phyloP scores from a whole-genome alignment of 2,888 invertebrate genomes.

The Leptinotarsa haldemani region DNA sequence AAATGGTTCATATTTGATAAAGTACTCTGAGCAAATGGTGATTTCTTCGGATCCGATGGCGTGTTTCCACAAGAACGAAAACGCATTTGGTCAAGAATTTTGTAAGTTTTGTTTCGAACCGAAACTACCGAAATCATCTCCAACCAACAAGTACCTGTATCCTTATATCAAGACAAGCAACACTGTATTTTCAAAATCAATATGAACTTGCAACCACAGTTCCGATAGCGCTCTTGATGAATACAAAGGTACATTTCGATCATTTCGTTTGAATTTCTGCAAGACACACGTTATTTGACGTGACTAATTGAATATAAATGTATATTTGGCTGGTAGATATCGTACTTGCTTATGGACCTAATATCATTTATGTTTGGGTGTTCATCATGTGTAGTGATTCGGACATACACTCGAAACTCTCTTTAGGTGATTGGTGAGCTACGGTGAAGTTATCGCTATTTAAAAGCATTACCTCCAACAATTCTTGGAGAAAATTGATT shows the following conservation, averaged over 20 bases:
- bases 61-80: no score
- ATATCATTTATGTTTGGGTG: constrained; percentile 44
- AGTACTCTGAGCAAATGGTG: no score
- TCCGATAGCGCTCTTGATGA: constrained; percentile 41
- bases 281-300: constrained; percentile 35
- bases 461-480: constrained; percentile 28
- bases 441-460: not conserved
- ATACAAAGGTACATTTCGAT: constrained; percentile 34
- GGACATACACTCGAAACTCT: constrained; percentile 30
- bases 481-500: not conserved
- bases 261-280: constrained; percentile 39
- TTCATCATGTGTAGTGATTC: constrained; percentile 34
- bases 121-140: no score
- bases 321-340: constrained; percentile 48
- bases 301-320: constrained; percentile 32
- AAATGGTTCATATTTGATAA: no score
- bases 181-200: constrained; percentile 25
- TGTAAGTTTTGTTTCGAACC: no score
- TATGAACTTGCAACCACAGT: constrained; percentile 42
- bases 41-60: no score
- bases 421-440: not conserved
- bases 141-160: constrained; percentile 11
- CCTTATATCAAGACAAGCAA: not conserved
- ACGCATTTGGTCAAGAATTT: no score
- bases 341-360: constrained; percentile 42